Percentiles rank a stretch among this genome's conserved stretches.
Evolutionary conservation across 2,113 vertebrate species (phyloP).

Genomic region (Salminus brasiliensis): DNA sequence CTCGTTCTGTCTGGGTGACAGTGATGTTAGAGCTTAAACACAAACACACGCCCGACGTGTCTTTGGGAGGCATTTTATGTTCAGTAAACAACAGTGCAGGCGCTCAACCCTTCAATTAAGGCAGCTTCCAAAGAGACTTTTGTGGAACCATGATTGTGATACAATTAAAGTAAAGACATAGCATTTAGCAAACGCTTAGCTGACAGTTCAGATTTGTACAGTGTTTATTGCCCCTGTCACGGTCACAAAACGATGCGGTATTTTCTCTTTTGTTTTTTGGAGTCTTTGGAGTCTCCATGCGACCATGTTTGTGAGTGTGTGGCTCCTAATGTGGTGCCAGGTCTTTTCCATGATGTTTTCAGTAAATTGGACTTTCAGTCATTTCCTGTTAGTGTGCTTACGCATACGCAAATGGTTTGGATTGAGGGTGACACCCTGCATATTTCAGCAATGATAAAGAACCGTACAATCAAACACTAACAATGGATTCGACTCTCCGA

Average conservation of each 20-base stretch:
- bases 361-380: slow-evolving; percentile 11
- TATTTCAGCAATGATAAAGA: neutral
- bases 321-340: slow-evolving; percentile 16
- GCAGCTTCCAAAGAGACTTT: slow-evolving; percentile 68
- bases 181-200: slow-evolving; percentile 60
- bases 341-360: slow-evolving; percentile 1
- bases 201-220: slow-evolving; percentile 54
- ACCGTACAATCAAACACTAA: slow-evolving; percentile 1
- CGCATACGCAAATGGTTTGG: neutral
- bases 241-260: slow-evolving; percentile 48
- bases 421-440: neutral
- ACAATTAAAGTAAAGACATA: slow-evolving; percentile 71
- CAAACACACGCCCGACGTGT: slow-evolving; percentile 61
- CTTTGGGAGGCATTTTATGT: slow-evolving; percentile 70
- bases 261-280: slow-evolving; percentile 42
- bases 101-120: slow-evolving; percentile 73
- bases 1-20: slow-evolving; percentile 59
- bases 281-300: slow-evolving; percentile 32
- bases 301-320: slow-evolving; percentile 4
- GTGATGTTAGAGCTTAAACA: slow-evolving; percentile 69
- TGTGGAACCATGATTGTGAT: slow-evolving; percentile 67
- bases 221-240: slow-evolving; percentile 49
- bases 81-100: slow-evolving; percentile 64
- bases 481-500: neutral
- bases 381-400: neutral